A percentile compares a stretch with the other conserved stretches of the same genome.
phyloP scores from a whole-genome alignment of 1,140 invertebrate species.

The Diabrotica virgifera region DNA sequence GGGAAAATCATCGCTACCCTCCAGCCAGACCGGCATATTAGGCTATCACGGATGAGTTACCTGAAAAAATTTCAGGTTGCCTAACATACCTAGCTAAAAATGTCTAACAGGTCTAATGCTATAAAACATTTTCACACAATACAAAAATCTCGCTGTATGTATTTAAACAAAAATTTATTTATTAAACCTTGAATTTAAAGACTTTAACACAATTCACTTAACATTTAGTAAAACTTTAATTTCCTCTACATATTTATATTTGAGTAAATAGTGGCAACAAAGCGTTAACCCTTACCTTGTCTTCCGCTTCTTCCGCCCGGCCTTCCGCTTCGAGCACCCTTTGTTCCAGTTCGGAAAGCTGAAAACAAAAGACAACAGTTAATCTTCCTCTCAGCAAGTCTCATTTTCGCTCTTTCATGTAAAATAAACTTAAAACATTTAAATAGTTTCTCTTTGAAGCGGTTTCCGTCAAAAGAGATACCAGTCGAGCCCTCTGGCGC shows the following conservation, averaged over 20 bases:
- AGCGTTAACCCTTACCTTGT: conserved; percentile 68
- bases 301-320: conserved; percentile 85
- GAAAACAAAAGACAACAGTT: conserved; percentile 57
- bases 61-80: too few relatives aligned
- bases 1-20: too few relatives aligned
- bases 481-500: not conserved
- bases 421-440: not conserved
- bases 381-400: conserved; percentile 13
- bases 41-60: too few relatives aligned
- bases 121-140: too few relatives aligned
- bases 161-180: not conserved
- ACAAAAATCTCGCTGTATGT: too few relatives aligned
- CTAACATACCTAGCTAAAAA: too few relatives aligned
- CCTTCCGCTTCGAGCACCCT: conserved; percentile 86
- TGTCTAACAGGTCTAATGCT: too few relatives aligned
- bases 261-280: conserved; percentile 5
- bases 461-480: not conserved
- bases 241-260: not conserved
- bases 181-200: not conserved
- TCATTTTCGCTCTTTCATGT: not conserved
- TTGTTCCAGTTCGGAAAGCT: conserved; percentile 89
- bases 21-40: too few relatives aligned
- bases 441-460: not conserved
- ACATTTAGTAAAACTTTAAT: not conserved
- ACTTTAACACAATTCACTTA: not conserved